Evolutionary conservation across 2,888 invertebrate species (phyloP).

Genomic region (Trachelus troglodyta): DNA sequence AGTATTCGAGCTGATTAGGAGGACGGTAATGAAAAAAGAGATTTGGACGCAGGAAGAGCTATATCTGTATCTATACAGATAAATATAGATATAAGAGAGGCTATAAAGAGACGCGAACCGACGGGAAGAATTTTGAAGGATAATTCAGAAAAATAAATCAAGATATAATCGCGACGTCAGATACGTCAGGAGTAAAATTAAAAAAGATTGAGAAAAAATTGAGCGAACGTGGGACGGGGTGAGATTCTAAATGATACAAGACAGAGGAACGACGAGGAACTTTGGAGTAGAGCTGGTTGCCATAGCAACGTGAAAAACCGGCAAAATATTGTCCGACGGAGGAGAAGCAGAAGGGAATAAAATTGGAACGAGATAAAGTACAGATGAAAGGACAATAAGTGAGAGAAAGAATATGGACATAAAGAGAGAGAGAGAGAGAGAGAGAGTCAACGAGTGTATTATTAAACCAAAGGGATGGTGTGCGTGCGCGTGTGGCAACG

Average conservation of each 20-base stretch:
- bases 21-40: not conserved
- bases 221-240: slow-evolving; percentile 11
- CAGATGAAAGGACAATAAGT: slow-evolving; percentile 18
- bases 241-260: slow-evolving; percentile 12
- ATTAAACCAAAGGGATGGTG: not conserved
- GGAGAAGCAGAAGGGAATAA: slow-evolving; percentile 20
- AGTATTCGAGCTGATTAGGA: not conserved
- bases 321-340: slow-evolving; percentile 55
- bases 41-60: not conserved
- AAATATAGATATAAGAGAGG: slow-evolving; percentile 1
- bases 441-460: slow-evolving; percentile 12
- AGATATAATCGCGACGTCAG: not conserved
- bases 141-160: not conserved
- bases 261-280: slow-evolving; percentile 16
- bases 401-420: slow-evolving; percentile 21
- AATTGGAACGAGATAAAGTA: slow-evolving; percentile 7
- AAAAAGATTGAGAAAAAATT: slow-evolving; percentile 9
- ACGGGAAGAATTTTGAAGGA: not conserved
- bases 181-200: not conserved
- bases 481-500: not conserved
- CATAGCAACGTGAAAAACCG: slow-evolving; percentile 56
- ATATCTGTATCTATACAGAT: not conserved
- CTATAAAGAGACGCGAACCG: not conserved
- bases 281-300: slow-evolving; percentile 49
- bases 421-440: not conserved